These are phyloP conservation scores for Helicoverpa armigera DNA, from an alignment of 1,140 invertebrate species.

Conservation along the genomic window DNA sequence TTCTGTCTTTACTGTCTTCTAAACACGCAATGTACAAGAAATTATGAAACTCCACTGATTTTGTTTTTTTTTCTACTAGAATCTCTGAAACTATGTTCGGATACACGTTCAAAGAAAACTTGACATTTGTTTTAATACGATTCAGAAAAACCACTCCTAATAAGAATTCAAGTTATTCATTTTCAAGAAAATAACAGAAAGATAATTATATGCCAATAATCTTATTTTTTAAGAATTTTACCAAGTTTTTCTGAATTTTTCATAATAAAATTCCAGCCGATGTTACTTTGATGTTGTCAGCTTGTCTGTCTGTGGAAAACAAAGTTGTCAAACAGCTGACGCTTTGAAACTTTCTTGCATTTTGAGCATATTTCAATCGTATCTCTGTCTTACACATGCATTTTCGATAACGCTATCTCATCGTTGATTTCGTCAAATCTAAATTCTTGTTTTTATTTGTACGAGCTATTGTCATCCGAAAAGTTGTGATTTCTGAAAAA, in stretches of 20 bases:
- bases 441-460: conserved; percentile 37
- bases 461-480: conserved; percentile 29
- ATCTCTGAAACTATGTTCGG: conserved; percentile 38
- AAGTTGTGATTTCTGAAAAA: conserved; percentile 18
- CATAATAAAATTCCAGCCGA: too few species aligned
- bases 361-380: background rate
- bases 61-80: conserved; percentile 11
- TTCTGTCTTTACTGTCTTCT: background rate
- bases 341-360: background rate
- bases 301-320: too few species aligned
- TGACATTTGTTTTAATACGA: background rate
- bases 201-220: too few species aligned
- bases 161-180: too few species aligned
- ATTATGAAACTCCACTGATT: background rate
- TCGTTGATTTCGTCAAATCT: background rate
- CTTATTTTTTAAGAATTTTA: too few species aligned
- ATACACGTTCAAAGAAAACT: conserved; percentile 13
- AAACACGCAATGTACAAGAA: conserved; percentile 52
- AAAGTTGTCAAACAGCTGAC: background rate
- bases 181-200: too few species aligned
- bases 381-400: background rate
- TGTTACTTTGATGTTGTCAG: too few species aligned
- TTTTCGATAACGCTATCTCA: background rate
- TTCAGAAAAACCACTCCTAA: too few species aligned
- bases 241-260: too few species aligned